Percentiles rank a stretch among this genome's conserved stretches.
Conservation (phyloP, 2,888 invertebrate species). For the Tortrix viridana region DNA sequence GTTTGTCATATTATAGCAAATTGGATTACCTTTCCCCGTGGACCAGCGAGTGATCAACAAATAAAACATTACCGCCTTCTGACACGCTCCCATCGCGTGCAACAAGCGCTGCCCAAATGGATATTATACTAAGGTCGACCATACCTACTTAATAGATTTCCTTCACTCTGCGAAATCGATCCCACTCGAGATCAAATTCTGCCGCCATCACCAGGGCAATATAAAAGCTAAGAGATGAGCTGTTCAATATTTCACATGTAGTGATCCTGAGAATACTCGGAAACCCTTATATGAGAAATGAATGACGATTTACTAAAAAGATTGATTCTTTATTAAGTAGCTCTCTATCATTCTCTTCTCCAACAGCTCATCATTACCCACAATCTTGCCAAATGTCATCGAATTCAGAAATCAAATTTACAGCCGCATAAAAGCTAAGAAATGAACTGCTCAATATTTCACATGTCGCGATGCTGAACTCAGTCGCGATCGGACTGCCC, state of each 20-base stretch:
- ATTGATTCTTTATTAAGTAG: too few relatives aligned
- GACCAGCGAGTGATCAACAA: constrained; percentile 20
- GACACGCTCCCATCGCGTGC: constrained; percentile 30
- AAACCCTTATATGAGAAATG: too few relatives aligned
- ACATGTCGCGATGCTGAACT: constrained; percentile 5
- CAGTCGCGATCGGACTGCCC: constrained; percentile 34
- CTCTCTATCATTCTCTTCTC: too few relatives aligned
- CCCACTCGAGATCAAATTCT: not conserved
- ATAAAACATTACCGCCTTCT: constrained; percentile 17
- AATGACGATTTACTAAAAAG: too few relatives aligned
- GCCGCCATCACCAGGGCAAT: constrained; percentile 1
- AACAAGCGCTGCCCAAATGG: not conserved
- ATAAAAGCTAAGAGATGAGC: constrained; percentile 47
- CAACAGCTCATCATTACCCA: too few relatives aligned
- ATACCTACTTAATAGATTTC: not conserved
- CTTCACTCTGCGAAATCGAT: not conserved
- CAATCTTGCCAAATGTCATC: too few relatives aligned
- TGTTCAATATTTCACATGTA: constrained; percentile 48
- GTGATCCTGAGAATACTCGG: constrained; percentile 29
- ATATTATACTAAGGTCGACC: not conserved
- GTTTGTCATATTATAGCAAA: constrained; percentile 30
- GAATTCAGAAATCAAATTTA: too few relatives aligned
- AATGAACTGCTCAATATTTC: constrained; percentile 49
- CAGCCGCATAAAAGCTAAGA: constrained; percentile 41
- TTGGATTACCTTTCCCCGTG: constrained; percentile 28